Conservation (phyloP, 2,888 invertebrate species). For the Drosophila rellima region DNA sequence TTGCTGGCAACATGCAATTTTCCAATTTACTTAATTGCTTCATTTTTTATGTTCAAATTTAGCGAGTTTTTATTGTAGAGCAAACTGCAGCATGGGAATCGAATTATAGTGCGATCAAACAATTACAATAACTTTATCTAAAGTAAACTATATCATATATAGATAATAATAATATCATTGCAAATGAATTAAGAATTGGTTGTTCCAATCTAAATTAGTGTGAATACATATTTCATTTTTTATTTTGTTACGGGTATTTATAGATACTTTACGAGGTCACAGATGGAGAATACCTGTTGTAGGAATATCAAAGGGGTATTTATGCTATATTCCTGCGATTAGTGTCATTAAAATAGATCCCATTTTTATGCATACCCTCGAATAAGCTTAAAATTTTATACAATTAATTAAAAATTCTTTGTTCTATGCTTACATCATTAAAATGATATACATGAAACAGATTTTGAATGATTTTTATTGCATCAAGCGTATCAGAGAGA, state of each 20-base stretch:
- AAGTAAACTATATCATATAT: not conserved
- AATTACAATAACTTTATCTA: slow-evolving; percentile 10
- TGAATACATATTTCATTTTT: not conserved
- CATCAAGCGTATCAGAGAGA: slow-evolving; percentile 6
- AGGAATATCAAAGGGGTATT: not conserved
- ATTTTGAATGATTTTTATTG: slow-evolving; percentile 32
- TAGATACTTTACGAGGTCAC: not conserved
- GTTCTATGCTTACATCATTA: not conserved
- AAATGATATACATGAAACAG: slow-evolving; percentile 22
- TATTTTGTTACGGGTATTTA: not conserved
- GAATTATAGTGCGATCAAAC: slow-evolving; percentile 28
- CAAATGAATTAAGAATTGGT: not conserved
- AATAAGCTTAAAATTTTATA: not conserved
- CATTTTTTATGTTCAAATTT: slow-evolving; percentile 50
- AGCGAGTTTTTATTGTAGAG: slow-evolving; percentile 34
- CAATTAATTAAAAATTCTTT: slow-evolving; percentile 3
- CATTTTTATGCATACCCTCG: not conserved
- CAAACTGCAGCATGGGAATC: slow-evolving; percentile 31
- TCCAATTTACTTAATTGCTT: slow-evolving; percentile 74
- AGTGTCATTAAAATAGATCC: not conserved
- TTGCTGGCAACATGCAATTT: slow-evolving; percentile 69
- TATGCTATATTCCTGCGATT: not conserved
- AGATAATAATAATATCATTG: slow-evolving; percentile 1
- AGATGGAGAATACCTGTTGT: not conserved
- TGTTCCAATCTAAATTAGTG: not conserved